Base-by-base conservation (phyloP, 2,888 invertebrate genomes). In the Hylaea fasciaria region DNA sequence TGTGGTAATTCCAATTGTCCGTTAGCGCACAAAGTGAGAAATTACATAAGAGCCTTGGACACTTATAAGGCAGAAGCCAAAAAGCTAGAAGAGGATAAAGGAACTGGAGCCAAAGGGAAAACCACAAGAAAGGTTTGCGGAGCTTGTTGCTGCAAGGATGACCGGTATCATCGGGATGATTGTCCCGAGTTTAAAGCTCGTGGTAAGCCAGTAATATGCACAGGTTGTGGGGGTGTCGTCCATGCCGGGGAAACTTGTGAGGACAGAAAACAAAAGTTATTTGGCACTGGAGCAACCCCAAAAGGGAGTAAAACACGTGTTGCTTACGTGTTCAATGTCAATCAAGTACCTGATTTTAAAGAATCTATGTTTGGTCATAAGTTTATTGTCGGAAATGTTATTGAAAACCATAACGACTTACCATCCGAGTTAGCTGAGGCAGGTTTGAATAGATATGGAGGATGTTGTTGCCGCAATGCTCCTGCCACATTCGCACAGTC, bases 1-100 rank as follows among this genome's bases (percentile, higher is more conserved):
- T 92, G 92, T 73, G 92, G 92, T 47, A 92, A 92, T 71, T 56
- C 79, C 28, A 91, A 87, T 52, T 92, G 92, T 70, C 72, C 82
- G 40, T 73, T 92, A 64, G 91, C 91, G 40, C 90, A 90, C 68
- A 92, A 88, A 78, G 86, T 92, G 0, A 88, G 74, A 70, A 81
- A 71, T 10, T 92, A 91, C 60, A 85, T 92, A 49, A 81, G 92
- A 68, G 83, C 83, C 59, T 68, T 91, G 45, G 86, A 89, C 1
- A 72, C 77, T 7, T 92, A 92, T 55, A 90, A 86, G 64, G 69
- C 78, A 68, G 74, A 78, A 70, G 81, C 86, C 49, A 22, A 22
- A 22, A 22, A 22, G 22, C 22, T 3, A 22, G 22, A 22, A 22
- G 22, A 22, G 22, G 76, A 74, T 17, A 72, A 66, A 39, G 68